phyloP scores from a whole-genome alignment of 2,113 vertebrate genomes.

The Nannobrachium achirus region DNA sequence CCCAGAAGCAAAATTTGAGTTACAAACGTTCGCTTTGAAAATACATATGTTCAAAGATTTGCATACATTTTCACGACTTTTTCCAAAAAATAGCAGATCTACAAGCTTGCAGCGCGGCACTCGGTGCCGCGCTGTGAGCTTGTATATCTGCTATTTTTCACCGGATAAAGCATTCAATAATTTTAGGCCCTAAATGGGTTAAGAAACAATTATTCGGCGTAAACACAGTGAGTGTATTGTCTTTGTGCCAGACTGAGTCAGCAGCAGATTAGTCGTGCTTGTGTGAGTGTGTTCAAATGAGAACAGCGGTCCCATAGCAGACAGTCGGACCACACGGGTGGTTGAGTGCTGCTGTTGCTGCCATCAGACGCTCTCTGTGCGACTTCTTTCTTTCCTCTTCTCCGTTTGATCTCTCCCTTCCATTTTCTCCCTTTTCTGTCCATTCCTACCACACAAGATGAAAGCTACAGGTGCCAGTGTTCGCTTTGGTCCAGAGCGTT shows the following conservation, averaged over 20 bases:
- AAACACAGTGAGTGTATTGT: slow-evolving; percentile 34
- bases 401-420: slow-evolving; percentile 44
- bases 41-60: too few species aligned
- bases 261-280: neutral
- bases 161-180: too few species aligned
- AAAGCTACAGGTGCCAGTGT: neutral
- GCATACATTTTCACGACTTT: too few species aligned
- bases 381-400: slow-evolving; percentile 47
- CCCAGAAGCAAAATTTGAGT: too few species aligned
- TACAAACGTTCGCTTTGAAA: too few species aligned
- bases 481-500: too few species aligned
- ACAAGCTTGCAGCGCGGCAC: too few species aligned
- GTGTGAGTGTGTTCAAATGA: neutral
- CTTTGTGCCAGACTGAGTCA: slow-evolving; percentile 31
- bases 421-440: slow-evolving; percentile 39
- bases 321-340: slow-evolving; percentile 24
- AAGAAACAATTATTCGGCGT: slow-evolving; percentile 21
- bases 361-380: slow-evolving; percentile 49
- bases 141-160: too few species aligned
- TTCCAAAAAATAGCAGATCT: too few species aligned
- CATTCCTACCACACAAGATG: slow-evolving; percentile 18
- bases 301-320: neutral
- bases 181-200: too few species aligned
- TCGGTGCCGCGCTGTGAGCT: too few species aligned
- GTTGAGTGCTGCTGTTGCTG: slow-evolving; percentile 33